Base-by-base conservation (phyloP, 2,888 invertebrate genomes). In the Fragum fragum region DNA sequence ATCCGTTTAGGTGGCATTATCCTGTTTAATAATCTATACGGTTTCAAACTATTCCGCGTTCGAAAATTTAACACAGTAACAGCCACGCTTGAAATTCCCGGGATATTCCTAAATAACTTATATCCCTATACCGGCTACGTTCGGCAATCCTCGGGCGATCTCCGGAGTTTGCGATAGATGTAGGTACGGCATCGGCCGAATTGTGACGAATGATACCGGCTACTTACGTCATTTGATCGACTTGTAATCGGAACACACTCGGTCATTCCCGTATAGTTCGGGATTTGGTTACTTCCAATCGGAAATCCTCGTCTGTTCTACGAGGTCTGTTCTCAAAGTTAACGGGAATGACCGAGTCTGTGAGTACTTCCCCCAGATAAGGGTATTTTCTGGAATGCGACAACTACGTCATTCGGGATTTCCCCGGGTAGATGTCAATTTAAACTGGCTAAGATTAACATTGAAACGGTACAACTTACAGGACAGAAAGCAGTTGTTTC, bases 1-100 rank as follows among this genome's bases (percentile, higher is more conserved):
- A 57, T 57, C 11, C 57, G 23, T 57, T 57, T 57, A 23, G 23
- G 57, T 57, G 57, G 57, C 57, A 57, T 57, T 21, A 57, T 57
- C 57, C n/a, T n/a, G n/a, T n/a, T n/a, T n/a, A n/a, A n/a, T n/a
- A n/a, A n/a, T n/a, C n/a, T n/a, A n/a, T n/a, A n/a, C n/a, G n/a
- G n/a, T n/a, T n/a, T n/a, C n/a, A n/a, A n/a, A n/a, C n/a, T 14
- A 21, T 23, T 57, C 57, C 57, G 57, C 57, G 23, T 36, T 36
- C 32, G 9, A 6, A 36, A 36, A 7, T 23, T 14, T 14, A 57
- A 57, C n/a, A 14, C n/a, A n/a, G 1, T 57, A 18, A 14, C 16
- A 9, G 5, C 5, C 47, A 47, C n/a, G n/a, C n/a, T 47, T n/a
- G 18, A 47, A 9, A 9, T 18, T 14, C 18, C n/a, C 18, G n/a